phyloP scores from a whole-genome alignment of 2,888 invertebrate genomes.

The Polydrusus tereticollis region DNA sequence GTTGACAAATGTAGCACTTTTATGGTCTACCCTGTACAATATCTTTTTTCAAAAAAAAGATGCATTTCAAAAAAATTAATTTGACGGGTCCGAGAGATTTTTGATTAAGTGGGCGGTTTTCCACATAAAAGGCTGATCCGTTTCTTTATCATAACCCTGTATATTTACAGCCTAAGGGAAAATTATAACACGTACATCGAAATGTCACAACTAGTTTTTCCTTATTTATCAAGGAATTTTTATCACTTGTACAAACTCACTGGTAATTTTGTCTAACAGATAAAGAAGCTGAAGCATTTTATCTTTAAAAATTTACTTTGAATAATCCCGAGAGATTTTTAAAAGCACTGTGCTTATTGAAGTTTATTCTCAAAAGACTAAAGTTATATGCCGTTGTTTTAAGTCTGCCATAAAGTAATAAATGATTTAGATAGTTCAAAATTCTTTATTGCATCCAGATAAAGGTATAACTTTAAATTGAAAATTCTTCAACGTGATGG shows the following conservation, averaged over 20 bases:
- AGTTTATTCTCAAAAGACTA: neutral
- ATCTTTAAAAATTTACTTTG: neutral
- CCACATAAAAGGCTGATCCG: no score
- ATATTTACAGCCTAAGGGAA: no score
- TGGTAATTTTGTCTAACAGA: neutral
- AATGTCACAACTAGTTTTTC: no score
- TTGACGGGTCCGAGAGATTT: no score
- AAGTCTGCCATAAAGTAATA: slow-evolving; percentile 1
- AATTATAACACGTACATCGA: no score
- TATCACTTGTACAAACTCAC: neutral
- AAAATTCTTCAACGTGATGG: neutral
- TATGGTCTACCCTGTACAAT: no score
- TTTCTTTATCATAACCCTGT: no score
- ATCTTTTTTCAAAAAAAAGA: no score
- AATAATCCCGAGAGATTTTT: neutral
- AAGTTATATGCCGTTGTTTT: slow-evolving; percentile 6
- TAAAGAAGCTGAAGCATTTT: neutral
- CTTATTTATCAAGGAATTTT: neutral
- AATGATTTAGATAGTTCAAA: slow-evolving; percentile 7
- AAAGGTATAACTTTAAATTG: slow-evolving; percentile 1
- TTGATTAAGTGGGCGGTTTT: no score
- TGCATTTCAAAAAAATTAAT: no score
- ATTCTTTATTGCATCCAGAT: slow-evolving; percentile 2
- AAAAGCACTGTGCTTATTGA: slow-evolving; percentile 6
- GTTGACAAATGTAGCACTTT: no score